Percentiles rank a stretch among this genome's conserved stretches.
phyloP scores from a whole-genome alignment of 2,888 invertebrate genomes.

The Merodon equestris region DNA sequence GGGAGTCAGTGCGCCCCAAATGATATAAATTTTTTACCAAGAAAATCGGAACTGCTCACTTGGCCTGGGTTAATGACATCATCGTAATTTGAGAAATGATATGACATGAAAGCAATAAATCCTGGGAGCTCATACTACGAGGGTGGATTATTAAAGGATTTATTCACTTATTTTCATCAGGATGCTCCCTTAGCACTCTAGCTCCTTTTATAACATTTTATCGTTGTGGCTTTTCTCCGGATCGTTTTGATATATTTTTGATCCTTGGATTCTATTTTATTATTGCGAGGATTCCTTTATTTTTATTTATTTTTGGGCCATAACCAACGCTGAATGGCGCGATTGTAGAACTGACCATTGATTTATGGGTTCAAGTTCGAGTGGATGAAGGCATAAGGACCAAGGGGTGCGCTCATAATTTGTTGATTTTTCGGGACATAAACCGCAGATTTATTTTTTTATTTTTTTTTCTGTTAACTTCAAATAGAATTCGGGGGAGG shows the following conservation, averaged over 20 bases:
- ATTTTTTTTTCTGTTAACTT: too few relatives aligned
- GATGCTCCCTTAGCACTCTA: constrained; percentile 1
- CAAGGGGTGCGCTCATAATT: too few relatives aligned
- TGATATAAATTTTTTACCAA: constrained; percentile 28
- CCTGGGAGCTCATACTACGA: constrained; percentile 6
- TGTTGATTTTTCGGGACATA: too few relatives aligned
- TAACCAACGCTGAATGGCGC: not conserved
- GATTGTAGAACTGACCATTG: not conserved
- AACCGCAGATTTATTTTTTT: too few relatives aligned
- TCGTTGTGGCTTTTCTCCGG: not conserved
- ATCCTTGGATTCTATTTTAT: not conserved
- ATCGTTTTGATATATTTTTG: not conserved
- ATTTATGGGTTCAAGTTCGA: too few relatives aligned
- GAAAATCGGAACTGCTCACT: constrained; percentile 17
- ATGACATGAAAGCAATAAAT: constrained; percentile 37
- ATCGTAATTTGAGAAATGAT: constrained; percentile 37
- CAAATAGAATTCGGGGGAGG: too few relatives aligned
- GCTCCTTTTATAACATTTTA: too few relatives aligned
- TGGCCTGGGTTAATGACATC: constrained; percentile 40
- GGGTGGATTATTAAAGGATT: constrained; percentile 20
- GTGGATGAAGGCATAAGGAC: too few relatives aligned
- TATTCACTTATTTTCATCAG: constrained; percentile 21
- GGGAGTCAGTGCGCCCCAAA: not conserved
- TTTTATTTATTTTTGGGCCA: too few relatives aligned
- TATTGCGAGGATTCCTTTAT: constrained; percentile 22